Evolutionary conservation across 2,888 invertebrate species (phyloP).

Genomic region (Epirrhoe alternata): DNA sequence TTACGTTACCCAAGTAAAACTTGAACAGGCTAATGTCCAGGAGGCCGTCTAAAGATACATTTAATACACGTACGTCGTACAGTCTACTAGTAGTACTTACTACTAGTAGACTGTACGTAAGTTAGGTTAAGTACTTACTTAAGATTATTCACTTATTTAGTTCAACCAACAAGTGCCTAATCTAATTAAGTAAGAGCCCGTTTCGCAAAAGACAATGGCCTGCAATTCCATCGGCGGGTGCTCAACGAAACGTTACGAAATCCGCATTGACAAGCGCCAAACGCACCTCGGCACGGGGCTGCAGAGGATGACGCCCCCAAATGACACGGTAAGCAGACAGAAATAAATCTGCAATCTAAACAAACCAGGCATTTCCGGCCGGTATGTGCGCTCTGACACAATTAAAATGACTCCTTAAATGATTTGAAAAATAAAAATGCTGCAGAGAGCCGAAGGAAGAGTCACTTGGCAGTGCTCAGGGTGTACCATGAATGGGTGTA

Average conservation of each 20-base stretch:
- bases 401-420: conserved; percentile 62
- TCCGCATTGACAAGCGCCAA: conserved; percentile 70
- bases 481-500: conserved; percentile 71
- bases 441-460: conserved; percentile 37
- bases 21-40: no score
- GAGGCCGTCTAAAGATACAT: no score
- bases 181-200: conserved; percentile 40
- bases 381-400: conserved; percentile 72
- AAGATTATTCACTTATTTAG: no score
- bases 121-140: no score
- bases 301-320: conserved; percentile 77
- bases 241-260: conserved; percentile 68
- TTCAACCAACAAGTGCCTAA: not conserved
- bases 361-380: conserved; percentile 80
- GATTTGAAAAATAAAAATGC: conserved; percentile 45
- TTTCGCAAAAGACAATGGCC: conserved; percentile 58
- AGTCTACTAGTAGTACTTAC: no score
- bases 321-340: conserved; percentile 73
- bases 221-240: conserved; percentile 64
- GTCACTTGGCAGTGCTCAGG: conserved; percentile 60
- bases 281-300: conserved; percentile 58
- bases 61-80: no score
- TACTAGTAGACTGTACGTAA: no score
- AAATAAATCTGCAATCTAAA: conserved; percentile 83
- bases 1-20: no score